Conservation (phyloP, 2,113 vertebrate species). For the Tilapia sparmanii region DNA sequence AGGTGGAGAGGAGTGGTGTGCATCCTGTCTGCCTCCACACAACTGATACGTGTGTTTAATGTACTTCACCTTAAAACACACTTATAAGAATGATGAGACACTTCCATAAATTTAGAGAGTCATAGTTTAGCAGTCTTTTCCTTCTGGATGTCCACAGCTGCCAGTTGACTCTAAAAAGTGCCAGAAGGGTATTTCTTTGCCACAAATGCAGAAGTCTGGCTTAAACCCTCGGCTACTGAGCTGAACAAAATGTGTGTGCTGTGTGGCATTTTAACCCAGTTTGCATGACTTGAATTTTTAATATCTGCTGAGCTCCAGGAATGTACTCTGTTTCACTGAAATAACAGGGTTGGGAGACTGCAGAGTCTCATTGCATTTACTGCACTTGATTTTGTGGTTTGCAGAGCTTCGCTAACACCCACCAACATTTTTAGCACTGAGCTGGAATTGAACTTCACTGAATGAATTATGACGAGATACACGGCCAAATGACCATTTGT, state of each 20-base stretch:
- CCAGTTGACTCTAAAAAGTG: constrained; percentile 10
- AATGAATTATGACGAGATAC: background rate
- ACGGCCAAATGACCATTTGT: background rate
- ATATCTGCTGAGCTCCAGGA: constrained; percentile 48
- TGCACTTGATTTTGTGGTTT: background rate
- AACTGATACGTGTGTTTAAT: background rate
- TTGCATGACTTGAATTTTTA: constrained; percentile 63
- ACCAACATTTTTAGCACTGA: background rate
- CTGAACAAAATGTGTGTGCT: constrained; percentile 40
- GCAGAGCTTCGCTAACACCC: background rate
- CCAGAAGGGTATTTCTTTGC: constrained; percentile 29
- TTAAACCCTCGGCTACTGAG: constrained; percentile 1
- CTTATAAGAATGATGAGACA: background rate
- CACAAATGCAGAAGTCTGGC: constrained; percentile 13
- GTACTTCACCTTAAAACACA: background rate
- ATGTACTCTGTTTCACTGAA: constrained; percentile 7
- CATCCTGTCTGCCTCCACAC: background rate
- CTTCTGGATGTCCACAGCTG: background rate
- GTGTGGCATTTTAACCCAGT: constrained; percentile 58
- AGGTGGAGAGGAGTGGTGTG: background rate
- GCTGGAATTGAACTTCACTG: background rate
- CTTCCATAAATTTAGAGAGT: background rate
- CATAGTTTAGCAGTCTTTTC: background rate
- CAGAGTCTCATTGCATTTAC: background rate
- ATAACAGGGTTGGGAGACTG: background rate